phyloP scores from a whole-genome alignment of 2,113 vertebrate genomes.

The Equus quagga region DNA sequence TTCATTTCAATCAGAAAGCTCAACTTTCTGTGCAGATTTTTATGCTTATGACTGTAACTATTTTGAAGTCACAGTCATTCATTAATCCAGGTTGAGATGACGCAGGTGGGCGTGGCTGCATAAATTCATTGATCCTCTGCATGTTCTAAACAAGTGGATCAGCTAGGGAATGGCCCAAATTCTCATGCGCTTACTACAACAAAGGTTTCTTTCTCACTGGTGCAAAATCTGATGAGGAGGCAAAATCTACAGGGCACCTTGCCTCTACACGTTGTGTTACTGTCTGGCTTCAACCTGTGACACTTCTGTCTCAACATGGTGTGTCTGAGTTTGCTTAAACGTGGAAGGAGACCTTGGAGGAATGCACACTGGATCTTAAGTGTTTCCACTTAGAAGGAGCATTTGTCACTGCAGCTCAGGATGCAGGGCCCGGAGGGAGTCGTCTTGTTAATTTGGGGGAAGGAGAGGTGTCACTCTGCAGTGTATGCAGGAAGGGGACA shows the following conservation, averaged over 20 bases:
- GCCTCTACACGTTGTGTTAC: neutral
- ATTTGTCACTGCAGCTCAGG: neutral
- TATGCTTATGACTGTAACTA: neutral
- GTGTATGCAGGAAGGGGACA: neutral
- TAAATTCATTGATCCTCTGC: neutral
- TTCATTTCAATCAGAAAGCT: neutral
- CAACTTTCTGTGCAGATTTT: neutral
- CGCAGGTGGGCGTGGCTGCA: neutral
- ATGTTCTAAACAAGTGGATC: neutral
- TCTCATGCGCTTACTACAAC: neutral
- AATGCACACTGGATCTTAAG: no score
- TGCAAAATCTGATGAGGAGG: neutral
- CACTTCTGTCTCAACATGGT: neutral
- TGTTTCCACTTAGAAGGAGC: neutral
- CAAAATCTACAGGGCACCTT: accelerated
- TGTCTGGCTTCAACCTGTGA: neutral
- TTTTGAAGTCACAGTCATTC: neutral
- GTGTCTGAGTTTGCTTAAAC: neutral
- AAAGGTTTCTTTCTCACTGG: neutral
- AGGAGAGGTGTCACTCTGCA: neutral
- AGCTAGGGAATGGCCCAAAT: neutral
- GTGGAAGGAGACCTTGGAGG: neutral
- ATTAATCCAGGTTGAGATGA: neutral
- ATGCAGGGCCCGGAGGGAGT: neutral
- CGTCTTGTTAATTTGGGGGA: neutral